These are phyloP conservation scores for Xyrichtys novacula DNA, from an alignment of 2,797 vertebrate species.

Conservation along the genomic window DNA sequence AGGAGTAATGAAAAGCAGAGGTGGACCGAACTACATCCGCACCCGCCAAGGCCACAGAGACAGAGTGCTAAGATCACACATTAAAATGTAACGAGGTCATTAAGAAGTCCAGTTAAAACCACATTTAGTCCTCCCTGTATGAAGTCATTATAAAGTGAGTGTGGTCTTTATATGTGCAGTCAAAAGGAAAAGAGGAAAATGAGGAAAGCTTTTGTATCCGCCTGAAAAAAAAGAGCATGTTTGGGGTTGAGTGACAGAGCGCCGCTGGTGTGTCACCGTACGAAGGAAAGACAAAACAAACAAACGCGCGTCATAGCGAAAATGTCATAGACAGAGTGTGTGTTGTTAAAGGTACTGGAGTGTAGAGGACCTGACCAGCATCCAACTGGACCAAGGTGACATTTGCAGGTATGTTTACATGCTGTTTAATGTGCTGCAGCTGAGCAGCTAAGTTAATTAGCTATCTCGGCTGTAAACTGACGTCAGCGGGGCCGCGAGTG, in stretches of 20 bases:
- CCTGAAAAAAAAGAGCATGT: background rate
- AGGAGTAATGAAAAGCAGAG: conserved; percentile 69
- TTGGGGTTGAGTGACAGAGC: conserved; percentile 11
- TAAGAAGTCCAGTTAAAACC: background rate
- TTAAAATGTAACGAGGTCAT: conserved; percentile 12
- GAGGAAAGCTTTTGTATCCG: background rate
- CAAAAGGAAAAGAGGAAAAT: background rate
- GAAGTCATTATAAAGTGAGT: background rate
- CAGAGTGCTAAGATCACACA: conserved; percentile 35
- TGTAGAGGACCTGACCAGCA: background rate
- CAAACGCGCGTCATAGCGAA: background rate
- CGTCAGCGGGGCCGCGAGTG: background rate
- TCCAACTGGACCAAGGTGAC: background rate
- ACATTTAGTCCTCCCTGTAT: background rate
- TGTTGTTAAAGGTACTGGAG: background rate
- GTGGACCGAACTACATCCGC: conserved; percentile 44
- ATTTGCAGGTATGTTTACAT: background rate
- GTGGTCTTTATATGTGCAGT: background rate
- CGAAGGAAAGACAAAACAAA: conserved; percentile 1
- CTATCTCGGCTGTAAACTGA: background rate
- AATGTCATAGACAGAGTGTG: background rate
- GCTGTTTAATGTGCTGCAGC: background rate
- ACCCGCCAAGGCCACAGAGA: conserved; percentile 14
- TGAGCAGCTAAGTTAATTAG: background rate
- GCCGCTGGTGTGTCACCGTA: background rate